Evolutionary conservation across 2,797 vertebrate genomes (phyloP).

Genomic region (Sarcoramphus papa): DNA sequence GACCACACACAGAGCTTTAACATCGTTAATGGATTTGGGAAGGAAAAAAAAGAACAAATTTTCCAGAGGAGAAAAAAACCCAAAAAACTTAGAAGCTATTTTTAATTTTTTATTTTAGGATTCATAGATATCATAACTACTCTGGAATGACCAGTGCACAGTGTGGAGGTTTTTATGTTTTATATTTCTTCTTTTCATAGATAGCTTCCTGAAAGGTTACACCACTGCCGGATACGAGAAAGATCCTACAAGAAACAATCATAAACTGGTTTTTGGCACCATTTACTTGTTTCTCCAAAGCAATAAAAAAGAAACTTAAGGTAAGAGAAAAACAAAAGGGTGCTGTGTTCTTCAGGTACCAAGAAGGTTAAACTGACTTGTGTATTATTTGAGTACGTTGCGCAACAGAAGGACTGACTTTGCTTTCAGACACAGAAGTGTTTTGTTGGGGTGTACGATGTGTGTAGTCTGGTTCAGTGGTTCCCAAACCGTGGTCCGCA

Average conservation of each 20-base stretch:
- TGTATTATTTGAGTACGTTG: not conserved
- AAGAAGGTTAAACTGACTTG: not conserved
- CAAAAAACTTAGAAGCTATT: not conserved
- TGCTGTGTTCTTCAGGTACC: not conserved
- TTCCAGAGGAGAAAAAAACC: not conserved
- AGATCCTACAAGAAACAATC: not conserved
- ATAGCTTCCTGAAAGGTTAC: not conserved
- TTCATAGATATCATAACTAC: not conserved
- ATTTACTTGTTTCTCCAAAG: not conserved
- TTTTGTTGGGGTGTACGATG: not conserved
- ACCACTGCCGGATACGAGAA: not conserved
- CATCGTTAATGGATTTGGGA: not conserved
- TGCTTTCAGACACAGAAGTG: not conserved
- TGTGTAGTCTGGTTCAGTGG: constrained; percentile 36
- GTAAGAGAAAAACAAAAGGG: not conserved
- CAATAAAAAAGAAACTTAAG: not conserved
- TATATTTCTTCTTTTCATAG: not conserved
- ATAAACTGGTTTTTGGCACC: not conserved
- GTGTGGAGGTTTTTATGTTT: not conserved
- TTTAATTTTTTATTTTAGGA: not conserved
- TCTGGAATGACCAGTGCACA: not conserved
- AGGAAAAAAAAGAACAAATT: not conserved
- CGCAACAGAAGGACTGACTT: not conserved
- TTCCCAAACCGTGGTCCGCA: not conserved
- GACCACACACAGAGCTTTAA: constrained; percentile 29